A percentile compares a stretch with the other conserved stretches of the same genome.
These are phyloP conservation scores for Scylla paramamosain DNA, from an alignment of 1,140 invertebrate genomes.

Conservation along the genomic window DNA sequence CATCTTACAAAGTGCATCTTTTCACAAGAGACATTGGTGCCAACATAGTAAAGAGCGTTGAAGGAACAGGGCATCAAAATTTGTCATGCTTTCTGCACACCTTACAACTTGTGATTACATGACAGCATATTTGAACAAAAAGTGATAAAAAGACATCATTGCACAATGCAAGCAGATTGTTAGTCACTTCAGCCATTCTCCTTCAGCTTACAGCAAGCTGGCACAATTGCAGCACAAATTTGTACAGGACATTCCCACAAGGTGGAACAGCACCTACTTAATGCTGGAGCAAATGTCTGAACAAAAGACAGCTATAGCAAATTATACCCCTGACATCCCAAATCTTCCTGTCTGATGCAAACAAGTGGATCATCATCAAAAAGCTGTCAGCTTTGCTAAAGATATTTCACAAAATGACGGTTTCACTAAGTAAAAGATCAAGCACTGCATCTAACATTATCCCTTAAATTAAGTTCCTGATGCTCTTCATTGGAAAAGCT, in stretches of 20 bases:
- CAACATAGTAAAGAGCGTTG: conserved; percentile 43
- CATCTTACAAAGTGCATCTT: conserved; percentile 52
- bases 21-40: conserved; percentile 58
- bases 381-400: too few species aligned
- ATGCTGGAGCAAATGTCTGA: conserved; percentile 77
- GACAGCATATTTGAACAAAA: conserved; percentile 48
- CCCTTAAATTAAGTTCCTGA: too few species aligned
- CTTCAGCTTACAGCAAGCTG: conserved; percentile 66
- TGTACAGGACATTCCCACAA: conserved; percentile 77
- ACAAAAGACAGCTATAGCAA: conserved; percentile 73
- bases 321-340: conserved; percentile 31
- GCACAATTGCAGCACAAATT: conserved; percentile 76
- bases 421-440: too few species aligned
- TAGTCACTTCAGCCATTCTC: conserved; percentile 46
- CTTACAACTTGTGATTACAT: conserved; percentile 67
- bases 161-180: conserved; percentile 55
- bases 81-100: conserved; percentile 65
- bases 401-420: too few species aligned
- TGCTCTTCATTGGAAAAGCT: too few species aligned
- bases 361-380: too few species aligned
- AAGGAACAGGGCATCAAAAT: conserved; percentile 34
- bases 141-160: conserved; percentile 67
- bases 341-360: background rate
- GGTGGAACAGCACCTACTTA: conserved; percentile 78
- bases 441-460: too few species aligned